Conservation (phyloP, 2,113 vertebrate species). For the Phaetusa simplex region DNA sequence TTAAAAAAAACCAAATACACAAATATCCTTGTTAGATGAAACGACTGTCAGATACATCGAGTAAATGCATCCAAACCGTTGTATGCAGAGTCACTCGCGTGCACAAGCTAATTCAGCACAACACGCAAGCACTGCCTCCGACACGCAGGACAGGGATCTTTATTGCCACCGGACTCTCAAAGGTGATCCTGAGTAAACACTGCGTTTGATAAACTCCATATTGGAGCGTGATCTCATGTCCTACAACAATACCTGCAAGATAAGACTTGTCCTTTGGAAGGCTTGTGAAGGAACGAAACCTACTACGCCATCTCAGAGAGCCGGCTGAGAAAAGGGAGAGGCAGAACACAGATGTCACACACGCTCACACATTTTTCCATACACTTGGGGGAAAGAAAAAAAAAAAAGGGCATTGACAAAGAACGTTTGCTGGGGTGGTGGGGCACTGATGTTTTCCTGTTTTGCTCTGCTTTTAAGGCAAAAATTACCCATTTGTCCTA, state of each 20-base stretch:
- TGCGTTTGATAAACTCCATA: background rate
- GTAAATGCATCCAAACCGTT: background rate
- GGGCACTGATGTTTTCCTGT: background rate
- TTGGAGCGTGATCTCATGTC: background rate
- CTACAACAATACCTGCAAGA: conserved; percentile 30
- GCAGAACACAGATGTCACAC: background rate
- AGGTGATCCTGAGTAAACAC: conserved; percentile 53
- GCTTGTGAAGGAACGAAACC: background rate
- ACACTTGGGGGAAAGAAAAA: background rate
- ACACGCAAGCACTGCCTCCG: accelerated
- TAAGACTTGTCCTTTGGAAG: conserved; percentile 16
- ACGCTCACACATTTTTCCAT: background rate
- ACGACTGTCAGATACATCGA: background rate
- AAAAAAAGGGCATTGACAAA: background rate
- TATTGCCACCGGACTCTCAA: background rate
- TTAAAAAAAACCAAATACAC: background rate
- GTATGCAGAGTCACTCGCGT: accelerated
- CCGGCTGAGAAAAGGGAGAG: conserved; percentile 26
- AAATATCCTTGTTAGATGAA: background rate
- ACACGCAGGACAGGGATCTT: background rate
- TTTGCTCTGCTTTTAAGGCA: background rate
- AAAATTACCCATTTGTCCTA: background rate
- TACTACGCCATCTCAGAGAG: background rate
- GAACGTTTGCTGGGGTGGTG: background rate
- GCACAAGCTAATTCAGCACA: background rate